A percentile compares a stretch with the other conserved stretches of the same genome.
phyloP scores from a whole-genome alignment of 2,888 invertebrate genomes.

The Temnothorax rugatulus region DNA sequence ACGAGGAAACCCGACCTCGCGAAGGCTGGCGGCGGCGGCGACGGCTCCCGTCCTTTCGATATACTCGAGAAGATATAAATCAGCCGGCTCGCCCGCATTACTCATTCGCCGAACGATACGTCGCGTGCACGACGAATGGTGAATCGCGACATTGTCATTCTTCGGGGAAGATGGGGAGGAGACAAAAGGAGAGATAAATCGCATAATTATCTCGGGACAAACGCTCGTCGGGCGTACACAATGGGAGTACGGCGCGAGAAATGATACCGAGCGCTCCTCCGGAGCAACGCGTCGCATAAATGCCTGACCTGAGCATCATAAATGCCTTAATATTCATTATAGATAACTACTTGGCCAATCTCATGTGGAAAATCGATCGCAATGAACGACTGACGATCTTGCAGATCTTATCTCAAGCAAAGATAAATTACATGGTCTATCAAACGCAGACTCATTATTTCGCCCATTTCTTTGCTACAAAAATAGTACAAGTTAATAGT shows the following conservation, averaged over 20 bases:
- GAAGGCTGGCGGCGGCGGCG: conserved; percentile 12
- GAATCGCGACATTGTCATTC: conserved; percentile 26
- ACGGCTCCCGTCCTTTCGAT: conserved; percentile 22
- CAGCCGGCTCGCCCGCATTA: conserved; percentile 5
- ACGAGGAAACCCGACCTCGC: conserved; percentile 41
- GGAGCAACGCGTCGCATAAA: neutral
- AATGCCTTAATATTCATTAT: neutral
- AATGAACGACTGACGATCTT: neutral
- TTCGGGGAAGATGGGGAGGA: neutral
- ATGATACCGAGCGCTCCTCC: neutral
- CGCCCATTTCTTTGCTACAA: neutral
- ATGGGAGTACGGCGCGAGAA: neutral
- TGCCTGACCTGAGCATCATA: neutral
- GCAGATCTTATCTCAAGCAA: neutral
- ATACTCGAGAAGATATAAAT: conserved; percentile 24
- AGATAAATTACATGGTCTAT: neutral
- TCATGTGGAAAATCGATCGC: neutral
- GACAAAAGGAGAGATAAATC: conserved; percentile 2
- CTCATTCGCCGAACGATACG: conserved; percentile 26
- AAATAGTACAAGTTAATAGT: neutral
- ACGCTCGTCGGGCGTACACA: neutral
- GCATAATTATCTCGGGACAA: conserved; percentile 24
- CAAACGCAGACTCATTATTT: neutral
- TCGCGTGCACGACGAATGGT: neutral
- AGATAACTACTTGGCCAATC: neutral